Evolutionary conservation across 2,113 vertebrate genomes (phyloP).

Genomic region (Dipodomys ordii): DNA sequence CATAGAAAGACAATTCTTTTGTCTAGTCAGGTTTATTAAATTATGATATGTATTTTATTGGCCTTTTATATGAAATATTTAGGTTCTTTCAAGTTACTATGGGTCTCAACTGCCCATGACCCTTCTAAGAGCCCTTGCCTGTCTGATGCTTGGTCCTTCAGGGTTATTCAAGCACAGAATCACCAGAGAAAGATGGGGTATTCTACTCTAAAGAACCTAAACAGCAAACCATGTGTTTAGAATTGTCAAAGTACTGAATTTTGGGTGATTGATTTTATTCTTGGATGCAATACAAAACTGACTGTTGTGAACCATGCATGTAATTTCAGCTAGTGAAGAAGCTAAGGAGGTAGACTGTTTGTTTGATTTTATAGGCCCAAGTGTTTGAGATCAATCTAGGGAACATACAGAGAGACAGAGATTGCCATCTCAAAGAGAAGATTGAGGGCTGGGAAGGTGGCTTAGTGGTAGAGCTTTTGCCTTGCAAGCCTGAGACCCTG

Average conservation of each 20-base stretch:
- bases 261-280: background rate
- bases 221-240: background rate
- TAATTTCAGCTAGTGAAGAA: background rate
- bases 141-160: background rate
- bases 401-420: background rate
- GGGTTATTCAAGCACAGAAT: slow-evolving; percentile 10
- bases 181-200: background rate
- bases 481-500: too few relatives aligned
- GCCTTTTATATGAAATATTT: slow-evolving; percentile 22
- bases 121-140: background rate
- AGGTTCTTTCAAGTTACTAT: slow-evolving; percentile 21
- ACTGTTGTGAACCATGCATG: background rate
- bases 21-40: slow-evolving; percentile 3
- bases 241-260: background rate
- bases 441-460: too few relatives aligned
- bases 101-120: background rate
- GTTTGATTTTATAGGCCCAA: background rate
- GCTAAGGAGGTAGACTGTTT: background rate
- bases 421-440: background rate
- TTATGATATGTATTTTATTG: background rate
- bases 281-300: background rate
- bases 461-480: too few relatives aligned
- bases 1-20: background rate
- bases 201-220: background rate
- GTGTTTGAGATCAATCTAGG: background rate